Evolutionary conservation across 2,888 invertebrate species (phyloP), one percentile per base, ranked within the genome.

Genomic region (Timandra comae): DNA sequence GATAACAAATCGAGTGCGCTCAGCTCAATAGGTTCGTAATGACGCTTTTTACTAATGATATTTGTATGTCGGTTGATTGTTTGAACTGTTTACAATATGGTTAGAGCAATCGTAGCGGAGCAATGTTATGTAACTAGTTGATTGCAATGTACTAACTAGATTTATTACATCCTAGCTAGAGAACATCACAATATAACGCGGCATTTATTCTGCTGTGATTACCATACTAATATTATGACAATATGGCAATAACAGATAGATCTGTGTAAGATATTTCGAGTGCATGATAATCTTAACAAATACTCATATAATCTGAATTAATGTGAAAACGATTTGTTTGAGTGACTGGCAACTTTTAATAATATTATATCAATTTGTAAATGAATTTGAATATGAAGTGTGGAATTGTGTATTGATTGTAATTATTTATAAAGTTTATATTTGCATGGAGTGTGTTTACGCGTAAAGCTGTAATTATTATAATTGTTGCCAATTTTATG

Each of bases 1-100:
- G 85, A 85, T 85, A 85, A 72, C 78, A 81, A 79, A 46, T 62
- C 74, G 65, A 82, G 78, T 74, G 76, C 79, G 68, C 74, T 84
- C 74, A 79, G 77, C 76, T 79, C 84, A 63, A 66, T 80, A 75
- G 78, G 76, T 74, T 69, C 64, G 43, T 62, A 68, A 66, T 63
- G 72, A 66, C 63, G 72, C 75, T 74, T 74, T 44, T 67, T 76
- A 71, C 58, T 63, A 59, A 63, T 51, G 41, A 61, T 58, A 66
- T 69, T 79, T 77, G 66, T 75, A 72, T 56, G 58, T 20, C n/a
- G 7, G 63, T 60, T 42, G 55, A 9, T 10, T 24, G 6, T 24
- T 24, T 24, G 6, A 49, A 49, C 41, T 36, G 28, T 28, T 33
- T 38, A 23, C 9, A 27, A 27, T 7, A 7, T 35, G 40, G 3